Evolutionary conservation across 2,113 vertebrate genomes (phyloP).

Genomic region (Muscicapa adusta): DNA sequence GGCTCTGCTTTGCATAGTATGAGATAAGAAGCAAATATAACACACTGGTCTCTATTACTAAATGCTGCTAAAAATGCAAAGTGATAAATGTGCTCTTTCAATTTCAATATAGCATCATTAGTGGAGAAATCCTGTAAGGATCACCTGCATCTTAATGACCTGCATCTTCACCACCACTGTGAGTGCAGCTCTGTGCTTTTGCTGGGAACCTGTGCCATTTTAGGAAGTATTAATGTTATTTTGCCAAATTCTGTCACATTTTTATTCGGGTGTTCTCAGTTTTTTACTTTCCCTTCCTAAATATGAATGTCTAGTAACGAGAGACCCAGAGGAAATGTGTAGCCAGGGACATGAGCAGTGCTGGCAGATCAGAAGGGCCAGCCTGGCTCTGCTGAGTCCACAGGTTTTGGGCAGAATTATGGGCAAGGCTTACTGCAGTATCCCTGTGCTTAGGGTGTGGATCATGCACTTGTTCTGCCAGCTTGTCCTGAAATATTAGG

Average conservation of each 20-base stretch:
- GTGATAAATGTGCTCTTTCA: neutral
- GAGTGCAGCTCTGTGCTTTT: neutral
- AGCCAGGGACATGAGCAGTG: neutral
- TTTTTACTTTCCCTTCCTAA: neutral
- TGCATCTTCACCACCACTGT: neutral
- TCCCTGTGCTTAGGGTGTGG: neutral
- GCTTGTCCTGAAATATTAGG: constrained; percentile 11
- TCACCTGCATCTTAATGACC: neutral
- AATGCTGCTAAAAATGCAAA: neutral
- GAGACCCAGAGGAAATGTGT: neutral
- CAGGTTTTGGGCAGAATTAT: constrained; percentile 8
- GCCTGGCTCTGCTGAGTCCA: constrained; percentile 3
- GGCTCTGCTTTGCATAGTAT: neutral
- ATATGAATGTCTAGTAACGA: neutral
- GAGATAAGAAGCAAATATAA: neutral
- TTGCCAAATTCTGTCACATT: neutral
- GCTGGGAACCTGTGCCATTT: neutral
- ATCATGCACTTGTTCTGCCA: neutral
- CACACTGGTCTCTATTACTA: neutral
- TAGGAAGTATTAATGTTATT: neutral
- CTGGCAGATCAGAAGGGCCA: neutral
- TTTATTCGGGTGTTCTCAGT: neutral
- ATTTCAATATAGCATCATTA: neutral
- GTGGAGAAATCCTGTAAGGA: neutral
- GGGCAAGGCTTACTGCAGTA: neutral